Evolutionary conservation across 1,140 invertebrate species (phyloP).

Genomic region (Bombus impatiens): DNA sequence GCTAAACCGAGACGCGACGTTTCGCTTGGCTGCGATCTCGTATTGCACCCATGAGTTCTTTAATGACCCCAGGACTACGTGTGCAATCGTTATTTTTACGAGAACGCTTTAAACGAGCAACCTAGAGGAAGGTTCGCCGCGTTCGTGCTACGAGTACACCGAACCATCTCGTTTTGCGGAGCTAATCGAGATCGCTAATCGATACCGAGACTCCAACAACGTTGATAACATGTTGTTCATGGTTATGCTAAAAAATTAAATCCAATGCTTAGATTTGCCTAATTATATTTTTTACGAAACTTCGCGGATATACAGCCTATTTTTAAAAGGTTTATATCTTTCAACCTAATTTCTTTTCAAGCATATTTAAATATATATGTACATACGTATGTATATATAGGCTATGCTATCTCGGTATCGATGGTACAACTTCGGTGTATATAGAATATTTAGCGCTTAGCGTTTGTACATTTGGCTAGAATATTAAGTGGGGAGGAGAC

Average conservation of each 20-base stretch:
- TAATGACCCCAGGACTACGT: slow-evolving; percentile 72
- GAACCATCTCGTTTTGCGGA: slow-evolving; percentile 29
- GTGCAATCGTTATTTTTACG: slow-evolving; percentile 77
- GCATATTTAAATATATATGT: too few species aligned
- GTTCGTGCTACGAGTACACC: slow-evolving; percentile 3
- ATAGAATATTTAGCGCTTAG: too few species aligned
- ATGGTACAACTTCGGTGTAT: too few species aligned
- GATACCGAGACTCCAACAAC: not conserved
- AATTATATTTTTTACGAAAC: too few species aligned
- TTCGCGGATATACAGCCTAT: too few species aligned
- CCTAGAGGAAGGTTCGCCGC: not conserved
- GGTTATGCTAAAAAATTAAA: not conserved
- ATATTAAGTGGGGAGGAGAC: too few species aligned
- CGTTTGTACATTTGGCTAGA: too few species aligned
- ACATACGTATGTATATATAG: too few species aligned
- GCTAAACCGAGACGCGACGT: slow-evolving; percentile 70
- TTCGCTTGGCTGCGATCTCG: slow-evolving; percentile 56
- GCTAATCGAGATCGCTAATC: slow-evolving; percentile 30
- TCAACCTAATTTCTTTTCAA: too few species aligned
- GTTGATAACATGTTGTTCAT: not conserved
- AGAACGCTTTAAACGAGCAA: slow-evolving; percentile 51
- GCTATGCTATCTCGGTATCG: too few species aligned
- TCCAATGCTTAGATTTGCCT: not conserved
- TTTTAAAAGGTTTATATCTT: too few species aligned
- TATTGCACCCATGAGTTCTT: slow-evolving; percentile 73